These are phyloP conservation scores for Choreutis nemorana DNA, from an alignment of 2,888 invertebrate species.

Conservation along the genomic window DNA sequence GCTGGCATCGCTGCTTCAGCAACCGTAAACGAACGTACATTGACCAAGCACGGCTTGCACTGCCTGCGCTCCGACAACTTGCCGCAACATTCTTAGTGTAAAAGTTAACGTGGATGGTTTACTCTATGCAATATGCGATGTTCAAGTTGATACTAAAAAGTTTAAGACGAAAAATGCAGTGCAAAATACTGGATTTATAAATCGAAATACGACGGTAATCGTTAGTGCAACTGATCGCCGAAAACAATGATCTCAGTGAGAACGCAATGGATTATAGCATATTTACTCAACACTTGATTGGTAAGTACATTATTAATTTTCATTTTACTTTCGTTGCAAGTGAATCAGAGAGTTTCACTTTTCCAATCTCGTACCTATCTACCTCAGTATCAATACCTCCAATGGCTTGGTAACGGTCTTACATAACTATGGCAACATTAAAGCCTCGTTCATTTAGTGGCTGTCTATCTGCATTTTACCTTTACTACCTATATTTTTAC, in stretches of 20 bases:
- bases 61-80: slow-evolving; percentile 49
- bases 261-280: slow-evolving; percentile 28
- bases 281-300: slow-evolving; percentile 37
- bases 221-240: slow-evolving; percentile 14
- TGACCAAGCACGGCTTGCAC: slow-evolving; percentile 55
- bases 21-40: slow-evolving; percentile 50
- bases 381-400: too few relatives aligned
- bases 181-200: slow-evolving; percentile 37
- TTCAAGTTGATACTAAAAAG: slow-evolving; percentile 37
- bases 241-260: slow-evolving; percentile 27
- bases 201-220: slow-evolving; percentile 39
- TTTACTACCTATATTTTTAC: too few relatives aligned
- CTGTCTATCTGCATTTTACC: too few relatives aligned
- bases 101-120: slow-evolving; percentile 64
- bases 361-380: too few relatives aligned
- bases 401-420: too few relatives aligned
- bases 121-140: slow-evolving; percentile 64
- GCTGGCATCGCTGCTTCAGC: slow-evolving; percentile 25
- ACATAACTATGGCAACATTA: too few relatives aligned
- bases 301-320: slow-evolving; percentile 30
- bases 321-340: slow-evolving; percentile 23
- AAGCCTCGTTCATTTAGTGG: too few relatives aligned
- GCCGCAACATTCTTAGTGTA: slow-evolving; percentile 66
- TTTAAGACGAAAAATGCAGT: slow-evolving; percentile 35
- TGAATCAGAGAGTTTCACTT: too few relatives aligned